phyloP scores from a whole-genome alignment of 2,888 invertebrate species.

The Zele albiditarsus region DNA sequence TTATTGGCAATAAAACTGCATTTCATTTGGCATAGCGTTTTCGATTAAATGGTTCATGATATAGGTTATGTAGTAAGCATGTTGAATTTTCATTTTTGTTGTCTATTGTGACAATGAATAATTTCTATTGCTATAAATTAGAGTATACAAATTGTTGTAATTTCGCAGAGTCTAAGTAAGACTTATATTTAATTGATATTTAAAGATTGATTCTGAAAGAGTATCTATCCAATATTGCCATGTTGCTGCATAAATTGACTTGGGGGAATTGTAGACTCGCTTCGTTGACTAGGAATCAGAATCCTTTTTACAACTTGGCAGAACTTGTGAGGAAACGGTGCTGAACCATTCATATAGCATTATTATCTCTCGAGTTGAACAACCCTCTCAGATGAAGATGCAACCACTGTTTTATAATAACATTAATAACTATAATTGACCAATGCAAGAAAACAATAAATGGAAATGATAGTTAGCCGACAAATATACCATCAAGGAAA shows the following conservation, averaged over 20 bases:
- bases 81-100: background rate
- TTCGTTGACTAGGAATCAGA: constrained; percentile 46
- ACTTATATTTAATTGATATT: background rate
- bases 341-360: constrained; percentile 47
- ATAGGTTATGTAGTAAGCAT: background rate
- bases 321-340: constrained; percentile 48
- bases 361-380: constrained; percentile 50
- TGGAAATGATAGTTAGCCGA: constrained; percentile 29
- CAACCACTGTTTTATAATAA: constrained; percentile 28
- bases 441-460: background rate
- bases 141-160: background rate
- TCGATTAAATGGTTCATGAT: background rate
- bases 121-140: background rate
- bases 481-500: background rate
- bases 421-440: background rate
- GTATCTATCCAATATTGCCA: constrained; percentile 8
- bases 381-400: constrained; percentile 49
- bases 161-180: background rate
- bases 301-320: constrained; percentile 49
- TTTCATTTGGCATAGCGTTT: background rate
- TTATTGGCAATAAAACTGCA: background rate
- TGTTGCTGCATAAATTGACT: constrained; percentile 38
- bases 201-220: background rate
- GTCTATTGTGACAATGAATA: background rate
- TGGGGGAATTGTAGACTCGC: constrained; percentile 44